Conservation (phyloP, 1,140 invertebrate genomes). For the Scylla paramamosain region DNA sequence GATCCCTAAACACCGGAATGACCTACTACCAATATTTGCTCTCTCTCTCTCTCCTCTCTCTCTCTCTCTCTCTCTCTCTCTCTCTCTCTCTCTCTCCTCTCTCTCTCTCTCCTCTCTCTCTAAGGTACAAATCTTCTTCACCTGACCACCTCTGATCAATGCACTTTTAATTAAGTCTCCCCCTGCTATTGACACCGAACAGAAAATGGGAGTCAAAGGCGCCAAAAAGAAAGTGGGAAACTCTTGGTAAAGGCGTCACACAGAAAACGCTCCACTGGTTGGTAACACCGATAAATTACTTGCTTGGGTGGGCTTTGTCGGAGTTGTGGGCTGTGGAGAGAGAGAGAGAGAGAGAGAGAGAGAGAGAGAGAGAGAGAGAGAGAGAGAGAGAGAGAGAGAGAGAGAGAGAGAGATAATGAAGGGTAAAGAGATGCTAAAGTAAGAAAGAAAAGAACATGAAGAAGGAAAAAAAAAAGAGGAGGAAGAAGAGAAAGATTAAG, state of each 20-base stretch:
- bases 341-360: too few species aligned
- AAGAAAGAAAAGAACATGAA: neutral
- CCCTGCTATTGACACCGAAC: neutral
- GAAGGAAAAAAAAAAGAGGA: neutral
- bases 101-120: neutral
- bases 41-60: neutral
- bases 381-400: too few species aligned
- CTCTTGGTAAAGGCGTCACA: neutral
- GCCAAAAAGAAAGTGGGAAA: neutral
- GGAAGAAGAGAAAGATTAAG: neutral
- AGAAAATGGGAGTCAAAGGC: neutral
- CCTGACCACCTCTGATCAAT: neutral
- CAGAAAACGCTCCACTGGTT: neutral
- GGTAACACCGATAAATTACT: neutral
- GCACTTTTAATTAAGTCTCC: neutral
- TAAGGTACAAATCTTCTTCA: too few species aligned
- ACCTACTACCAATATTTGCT: neutral
- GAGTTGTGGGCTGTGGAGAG: too few species aligned
- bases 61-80: conserved; percentile 17
- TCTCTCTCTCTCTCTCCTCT: neutral
- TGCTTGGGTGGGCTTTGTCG: too few species aligned
- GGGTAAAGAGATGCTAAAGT: too few species aligned
- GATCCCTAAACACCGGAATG: neutral
- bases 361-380: too few species aligned
- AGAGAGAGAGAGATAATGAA: too few species aligned